Evolutionary conservation across 2,797 vertebrate species (phyloP).

Genomic region (Dryobates pubescens): DNA sequence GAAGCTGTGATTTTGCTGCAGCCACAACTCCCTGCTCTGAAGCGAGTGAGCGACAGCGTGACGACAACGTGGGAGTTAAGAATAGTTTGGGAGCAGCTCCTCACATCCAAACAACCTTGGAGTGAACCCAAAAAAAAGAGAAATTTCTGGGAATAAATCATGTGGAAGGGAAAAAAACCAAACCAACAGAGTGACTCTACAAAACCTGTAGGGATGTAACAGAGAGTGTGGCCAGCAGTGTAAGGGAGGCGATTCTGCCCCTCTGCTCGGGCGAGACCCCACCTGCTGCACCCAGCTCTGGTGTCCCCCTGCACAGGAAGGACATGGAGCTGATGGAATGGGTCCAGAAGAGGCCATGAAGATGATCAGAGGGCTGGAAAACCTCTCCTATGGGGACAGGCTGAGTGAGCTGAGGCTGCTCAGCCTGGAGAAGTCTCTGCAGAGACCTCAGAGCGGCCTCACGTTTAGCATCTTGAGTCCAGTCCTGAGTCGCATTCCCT

Average conservation of each 20-base stretch:
- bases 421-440: too few relatives aligned
- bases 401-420: too few relatives aligned
- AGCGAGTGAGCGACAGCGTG: background rate
- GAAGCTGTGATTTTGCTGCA: background rate
- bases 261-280: background rate
- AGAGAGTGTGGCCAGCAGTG: too few relatives aligned
- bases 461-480: background rate
- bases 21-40: background rate
- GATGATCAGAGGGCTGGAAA: too few relatives aligned
- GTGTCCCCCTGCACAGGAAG: too few relatives aligned
- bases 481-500: background rate
- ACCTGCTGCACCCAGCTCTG: too few relatives aligned
- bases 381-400: too few relatives aligned
- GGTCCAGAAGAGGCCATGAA: too few relatives aligned
- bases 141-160: background rate
- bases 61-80: background rate
- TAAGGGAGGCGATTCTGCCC: background rate
- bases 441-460: too few relatives aligned
- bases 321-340: too few relatives aligned
- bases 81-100: background rate
- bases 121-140: background rate
- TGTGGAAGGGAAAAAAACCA: background rate
- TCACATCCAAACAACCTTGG: background rate
- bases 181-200: fast-evolving
- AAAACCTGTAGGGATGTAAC: background rate